Base-by-base conservation (phyloP, 2,113 vertebrate species). In the Pelodiscus sinensis region DNA sequence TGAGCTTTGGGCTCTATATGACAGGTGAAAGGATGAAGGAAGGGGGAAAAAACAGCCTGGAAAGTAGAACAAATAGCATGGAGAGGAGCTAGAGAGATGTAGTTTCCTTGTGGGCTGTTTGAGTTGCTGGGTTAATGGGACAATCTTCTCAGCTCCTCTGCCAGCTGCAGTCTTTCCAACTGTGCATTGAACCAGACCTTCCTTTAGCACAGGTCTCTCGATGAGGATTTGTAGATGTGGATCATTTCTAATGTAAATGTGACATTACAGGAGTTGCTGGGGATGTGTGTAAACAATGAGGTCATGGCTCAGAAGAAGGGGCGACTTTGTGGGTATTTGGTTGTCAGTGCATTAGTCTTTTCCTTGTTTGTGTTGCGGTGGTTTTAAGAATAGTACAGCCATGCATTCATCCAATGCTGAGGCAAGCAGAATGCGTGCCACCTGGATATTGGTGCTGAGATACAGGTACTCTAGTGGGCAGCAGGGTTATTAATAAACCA, bases 201-300 rank as follows among this genome's bases (percentile, higher is more conserved):
- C 91, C 89, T 94, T 93, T 87, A 82, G 56, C 88, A 62, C 81
- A 75, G 93, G 94, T 86, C 95, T 95, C 89, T 89, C 85, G 93
- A 94, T 94, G 94, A 94, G 96, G 93, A 93, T 96, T 97, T 96
- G 94, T 93, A 89, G 93, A 90, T 90, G 88, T 95, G 95, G 96
- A 95, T 97, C 92, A 95, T 96, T 95, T 91, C 85, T 0, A 16
- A 80, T 82, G 90, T 96, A 96, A 96, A 95, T 31, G 93, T 96
- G 95, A 95, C 94, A 95, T 95, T 88, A 81, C 82, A 84, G 91
- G 92, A 96, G 90, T 92, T 94, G 93, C 87, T 88, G 86, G 94
- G 96, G 5, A 24, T 60, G 25, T 13, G 10, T 54, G 44, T 44
- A 44, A 44, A 44, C 44, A 44, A 44, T 44, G 44, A 44, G 44